Percentiles rank a stretch among this genome's conserved stretches.
Evolutionary conservation across 2,797 vertebrate species (phyloP).

Genomic region (Acipenser oxyrinchus): DNA sequence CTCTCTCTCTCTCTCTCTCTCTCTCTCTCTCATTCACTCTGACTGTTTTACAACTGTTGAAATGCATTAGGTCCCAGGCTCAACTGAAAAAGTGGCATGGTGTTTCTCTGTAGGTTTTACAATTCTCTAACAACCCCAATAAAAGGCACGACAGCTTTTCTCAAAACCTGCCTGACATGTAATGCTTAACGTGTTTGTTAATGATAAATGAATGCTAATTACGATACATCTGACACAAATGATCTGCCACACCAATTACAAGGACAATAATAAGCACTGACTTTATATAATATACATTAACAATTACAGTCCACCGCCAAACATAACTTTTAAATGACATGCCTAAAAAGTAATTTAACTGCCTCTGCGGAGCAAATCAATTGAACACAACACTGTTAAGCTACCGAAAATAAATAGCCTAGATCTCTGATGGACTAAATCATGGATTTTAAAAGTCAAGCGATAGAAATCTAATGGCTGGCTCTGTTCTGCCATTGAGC

Average conservation of each 20-base stretch:
- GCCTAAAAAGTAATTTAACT: neutral
- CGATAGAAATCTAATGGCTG: neutral
- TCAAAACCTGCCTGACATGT: neutral
- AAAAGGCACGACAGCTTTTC: neutral
- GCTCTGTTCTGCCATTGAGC: conserved; percentile 3
- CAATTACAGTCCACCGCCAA: too few relatives aligned
- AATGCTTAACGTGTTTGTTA: neutral
- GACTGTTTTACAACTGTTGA: conserved; percentile 16
- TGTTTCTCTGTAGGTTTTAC: neutral
- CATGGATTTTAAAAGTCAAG: conserved; percentile 1
- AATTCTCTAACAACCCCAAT: neutral
- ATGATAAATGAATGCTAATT: neutral
- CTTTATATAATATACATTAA: too few relatives aligned
- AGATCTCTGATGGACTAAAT: conserved; percentile 8
- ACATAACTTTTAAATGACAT: too few relatives aligned
- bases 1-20: conserved; percentile 14
- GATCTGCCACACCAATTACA: too few relatives aligned
- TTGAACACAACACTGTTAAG: neutral
- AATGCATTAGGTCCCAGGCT: conserved; percentile 11
- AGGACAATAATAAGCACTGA: too few relatives aligned
- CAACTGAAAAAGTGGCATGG: neutral
- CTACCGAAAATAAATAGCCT: neutral
- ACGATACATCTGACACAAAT: too few relatives aligned
- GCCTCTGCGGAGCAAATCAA: neutral
- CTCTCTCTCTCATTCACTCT: neutral